phyloP scores from a whole-genome alignment of 2,888 invertebrate species.

The Volucella inflata region DNA sequence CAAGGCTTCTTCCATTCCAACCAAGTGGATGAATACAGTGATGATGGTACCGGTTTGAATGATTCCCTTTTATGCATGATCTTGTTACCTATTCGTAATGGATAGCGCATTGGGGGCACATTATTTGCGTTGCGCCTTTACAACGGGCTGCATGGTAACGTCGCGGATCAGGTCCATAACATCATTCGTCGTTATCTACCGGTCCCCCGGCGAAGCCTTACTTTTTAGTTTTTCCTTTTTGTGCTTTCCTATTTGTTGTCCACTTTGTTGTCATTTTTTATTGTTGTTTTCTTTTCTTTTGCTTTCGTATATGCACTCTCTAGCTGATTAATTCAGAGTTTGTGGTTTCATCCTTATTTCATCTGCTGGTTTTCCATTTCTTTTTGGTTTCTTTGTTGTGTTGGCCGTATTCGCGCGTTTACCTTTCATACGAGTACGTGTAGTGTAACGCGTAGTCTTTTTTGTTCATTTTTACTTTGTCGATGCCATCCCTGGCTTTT shows the following conservation, averaged over 20 bases:
- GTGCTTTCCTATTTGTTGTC: neutral
- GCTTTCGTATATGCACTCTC: conserved; percentile 1
- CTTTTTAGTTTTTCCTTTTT: conserved; percentile 12
- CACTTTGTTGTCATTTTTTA: conserved; percentile 28
- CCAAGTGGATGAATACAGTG: neutral
- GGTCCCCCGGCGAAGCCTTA: conserved; percentile 2
- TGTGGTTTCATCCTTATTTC: conserved; percentile 50
- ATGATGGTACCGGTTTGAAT: conserved; percentile 41
- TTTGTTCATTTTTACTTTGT: neutral
- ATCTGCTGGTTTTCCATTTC: conserved; percentile 35
- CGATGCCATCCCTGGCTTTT: conserved; percentile 4
- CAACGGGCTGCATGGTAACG: conserved; percentile 15
- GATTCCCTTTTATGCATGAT: conserved; percentile 61
- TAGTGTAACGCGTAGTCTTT: neutral
- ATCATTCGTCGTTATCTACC: neutral
- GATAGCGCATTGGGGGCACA: conserved; percentile 58
- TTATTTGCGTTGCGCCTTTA: conserved; percentile 25
- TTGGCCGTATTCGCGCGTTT: conserved; percentile 15
- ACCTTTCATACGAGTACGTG: neutral
- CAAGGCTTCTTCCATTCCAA: neutral
- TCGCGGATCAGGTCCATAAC: conserved; percentile 13
- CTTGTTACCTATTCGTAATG: conserved; percentile 72
- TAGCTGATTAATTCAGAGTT: conserved; percentile 56
- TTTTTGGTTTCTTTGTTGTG: conserved; percentile 10
- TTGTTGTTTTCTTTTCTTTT: conserved; percentile 8